Conservation (phyloP, 2,113 vertebrate genomes). For the Sardina pilchardus region DNA sequence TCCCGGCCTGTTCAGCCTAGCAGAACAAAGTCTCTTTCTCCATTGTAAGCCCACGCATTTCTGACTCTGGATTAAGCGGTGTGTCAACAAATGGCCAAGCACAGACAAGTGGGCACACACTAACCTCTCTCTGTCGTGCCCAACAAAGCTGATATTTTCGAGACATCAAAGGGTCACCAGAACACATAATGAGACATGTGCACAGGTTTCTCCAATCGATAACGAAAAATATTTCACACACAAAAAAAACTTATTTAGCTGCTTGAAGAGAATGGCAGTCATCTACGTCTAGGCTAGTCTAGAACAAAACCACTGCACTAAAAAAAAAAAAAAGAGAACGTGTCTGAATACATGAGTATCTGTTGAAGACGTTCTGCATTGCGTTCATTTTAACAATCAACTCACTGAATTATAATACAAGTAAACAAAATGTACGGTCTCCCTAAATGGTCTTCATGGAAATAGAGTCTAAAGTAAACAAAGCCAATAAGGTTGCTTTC, state of each 20-base stretch:
- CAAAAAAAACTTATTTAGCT: not conserved
- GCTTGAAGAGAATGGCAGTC: not conserved
- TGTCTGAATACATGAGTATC: not conserved
- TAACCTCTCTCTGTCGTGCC: not conserved
- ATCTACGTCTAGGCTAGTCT: not conserved
- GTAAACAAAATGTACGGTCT: not conserved
- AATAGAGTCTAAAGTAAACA: not conserved
- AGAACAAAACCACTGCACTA: not conserved
- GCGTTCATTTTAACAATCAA: not conserved
- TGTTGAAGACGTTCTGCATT: not conserved
- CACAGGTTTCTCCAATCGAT: not conserved
- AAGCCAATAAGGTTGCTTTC: no score
- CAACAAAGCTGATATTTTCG: not conserved
- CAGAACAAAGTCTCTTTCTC: conserved; percentile 14
- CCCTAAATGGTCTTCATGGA: not conserved
- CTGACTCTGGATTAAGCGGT: not conserved
- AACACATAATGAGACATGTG: not conserved
- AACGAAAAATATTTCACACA: not conserved
- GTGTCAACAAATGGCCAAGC: conserved; percentile 6
- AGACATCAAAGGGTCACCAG: not conserved
- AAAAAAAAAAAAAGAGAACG: not conserved
- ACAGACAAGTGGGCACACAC: not conserved
- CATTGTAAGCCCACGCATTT: not conserved
- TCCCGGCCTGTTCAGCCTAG: not conserved
- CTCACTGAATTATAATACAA: not conserved